Evolutionary conservation across 2,888 invertebrate species (phyloP), one percentile per base, ranked within the genome.

Genomic region (Coenonympha glycerion): DNA sequence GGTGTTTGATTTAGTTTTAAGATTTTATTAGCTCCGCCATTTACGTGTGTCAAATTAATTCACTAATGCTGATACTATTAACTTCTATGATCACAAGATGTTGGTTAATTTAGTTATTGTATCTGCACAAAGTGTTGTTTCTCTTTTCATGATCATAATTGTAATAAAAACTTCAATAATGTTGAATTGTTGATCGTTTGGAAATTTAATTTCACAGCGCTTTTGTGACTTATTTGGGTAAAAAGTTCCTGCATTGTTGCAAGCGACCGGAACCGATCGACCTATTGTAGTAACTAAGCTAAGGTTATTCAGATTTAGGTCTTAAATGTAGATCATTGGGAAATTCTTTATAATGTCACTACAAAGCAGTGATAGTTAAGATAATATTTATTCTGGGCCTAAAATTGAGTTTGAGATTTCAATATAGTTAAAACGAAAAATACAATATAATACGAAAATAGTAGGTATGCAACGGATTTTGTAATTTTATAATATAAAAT

Each of bases 121-220:
- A n/a, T n/a, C n/a, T n/a, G n/a, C n/a, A n/a, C n/a, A n/a, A n/a
- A 31, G 21, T 42, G 9, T 11, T 28, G 13, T 9, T 28, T 16
- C 30, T 42, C 16, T 8, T 42, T 30, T n/a, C 6, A 3, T 8
- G 6, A 13, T 13, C 15, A 8, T 15, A 16, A 15, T 13, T 8
- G 6, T 19, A 16, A 41, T 19, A 16, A 41, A 33, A 36, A 36
- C 19, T 6, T 31, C 6, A 5, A 18, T 37, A 13, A 34, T 34
- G 19, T 36, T 21, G 44, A 47, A 51, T 19, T 16, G 18, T 44
- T 28, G 16, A 3, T 13, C 18, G 24, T 52, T 48, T 26, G 39
- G 41, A 33, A 51, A 48, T 47, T 37, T 41, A 48, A 45, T 52
- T 54, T 52, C 48, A 51, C 47, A 51, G 44, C 40, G 15, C 19